These are phyloP conservation scores for Myotis lucifugus DNA, from an alignment of 2,113 vertebrate genomes.

Conservation along the genomic window DNA sequence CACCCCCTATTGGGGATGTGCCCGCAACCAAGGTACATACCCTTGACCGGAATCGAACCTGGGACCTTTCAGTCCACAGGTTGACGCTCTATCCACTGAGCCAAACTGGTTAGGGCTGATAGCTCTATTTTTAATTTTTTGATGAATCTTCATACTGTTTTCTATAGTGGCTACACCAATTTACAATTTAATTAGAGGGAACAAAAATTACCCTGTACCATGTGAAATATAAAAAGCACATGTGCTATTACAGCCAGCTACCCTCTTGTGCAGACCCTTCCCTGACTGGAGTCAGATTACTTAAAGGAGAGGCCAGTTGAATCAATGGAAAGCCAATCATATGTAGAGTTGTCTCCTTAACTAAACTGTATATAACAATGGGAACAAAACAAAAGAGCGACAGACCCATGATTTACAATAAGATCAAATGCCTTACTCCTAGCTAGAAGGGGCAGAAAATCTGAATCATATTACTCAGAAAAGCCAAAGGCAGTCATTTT, in stretches of 20 bases:
- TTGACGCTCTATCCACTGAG: no score
- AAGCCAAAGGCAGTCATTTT: conserved; percentile 14
- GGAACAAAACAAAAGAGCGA: neutral
- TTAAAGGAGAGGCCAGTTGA: conserved; percentile 47
- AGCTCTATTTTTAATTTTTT: neutral
- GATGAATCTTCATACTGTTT: neutral
- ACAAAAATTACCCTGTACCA: neutral
- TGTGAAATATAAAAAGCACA: conserved; percentile 15
- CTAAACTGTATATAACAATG: neutral
- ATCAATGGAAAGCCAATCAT: neutral
- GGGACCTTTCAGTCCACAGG: no score
- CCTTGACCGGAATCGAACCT: no score
- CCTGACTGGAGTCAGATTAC: neutral
- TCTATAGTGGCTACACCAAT: neutral
- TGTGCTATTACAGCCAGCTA: neutral
- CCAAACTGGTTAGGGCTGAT: no score
- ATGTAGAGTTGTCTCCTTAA: conserved; percentile 32
- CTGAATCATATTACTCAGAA: conserved; percentile 33
- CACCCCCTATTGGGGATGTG: no score
- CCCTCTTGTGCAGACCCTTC: neutral
- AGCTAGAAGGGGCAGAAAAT: conserved; percentile 15
- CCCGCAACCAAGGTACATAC: no score
- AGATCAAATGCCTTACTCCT: neutral
- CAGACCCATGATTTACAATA: conserved; percentile 14
- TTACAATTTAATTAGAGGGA: conserved; percentile 32